phyloP scores from a whole-genome alignment of 2,888 invertebrate species.

The Agrilus cyanescens region DNA sequence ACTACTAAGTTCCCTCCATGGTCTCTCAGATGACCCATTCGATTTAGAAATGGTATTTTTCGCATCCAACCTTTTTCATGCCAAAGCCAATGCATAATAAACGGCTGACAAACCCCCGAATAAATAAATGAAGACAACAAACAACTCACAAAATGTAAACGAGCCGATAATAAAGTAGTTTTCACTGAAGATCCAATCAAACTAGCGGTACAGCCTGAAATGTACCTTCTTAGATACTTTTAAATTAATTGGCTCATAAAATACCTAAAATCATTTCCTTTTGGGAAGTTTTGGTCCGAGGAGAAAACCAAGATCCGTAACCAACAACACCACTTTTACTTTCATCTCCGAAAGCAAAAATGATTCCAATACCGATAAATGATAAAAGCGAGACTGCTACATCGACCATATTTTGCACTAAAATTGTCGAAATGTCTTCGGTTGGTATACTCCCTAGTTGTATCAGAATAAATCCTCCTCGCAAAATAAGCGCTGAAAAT shows the following conservation, averaged over 20 bases:
- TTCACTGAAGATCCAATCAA: conserved; percentile 27
- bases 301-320: conserved; percentile 23
- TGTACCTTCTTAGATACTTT: not conserved
- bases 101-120: conserved; percentile 26
- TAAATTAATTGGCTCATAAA: not conserved
- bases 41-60: conserved; percentile 13
- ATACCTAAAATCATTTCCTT: conserved; percentile 12
- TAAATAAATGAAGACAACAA: conserved; percentile 22
- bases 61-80: conserved; percentile 29
- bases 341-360: conserved; percentile 25
- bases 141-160: conserved; percentile 26
- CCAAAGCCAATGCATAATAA: conserved; percentile 33
- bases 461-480: conserved; percentile 27
- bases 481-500: conserved; percentile 21
- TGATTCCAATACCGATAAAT: conserved; percentile 25
- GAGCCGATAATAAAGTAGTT: conserved; percentile 26
- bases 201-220: conserved; percentile 27
- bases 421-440: conserved; percentile 28
- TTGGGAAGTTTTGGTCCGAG: too few relatives aligned
- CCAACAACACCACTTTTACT: conserved; percentile 23
- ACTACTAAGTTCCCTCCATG: conserved; percentile 25
- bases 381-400: conserved; percentile 24
- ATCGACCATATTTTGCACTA: conserved; percentile 31
- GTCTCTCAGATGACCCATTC: conserved; percentile 24
- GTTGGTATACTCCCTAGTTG: conserved; percentile 30